Conservation (phyloP, 1,140 invertebrate genomes). For the Venustaconcha ellipsiformis region DNA sequence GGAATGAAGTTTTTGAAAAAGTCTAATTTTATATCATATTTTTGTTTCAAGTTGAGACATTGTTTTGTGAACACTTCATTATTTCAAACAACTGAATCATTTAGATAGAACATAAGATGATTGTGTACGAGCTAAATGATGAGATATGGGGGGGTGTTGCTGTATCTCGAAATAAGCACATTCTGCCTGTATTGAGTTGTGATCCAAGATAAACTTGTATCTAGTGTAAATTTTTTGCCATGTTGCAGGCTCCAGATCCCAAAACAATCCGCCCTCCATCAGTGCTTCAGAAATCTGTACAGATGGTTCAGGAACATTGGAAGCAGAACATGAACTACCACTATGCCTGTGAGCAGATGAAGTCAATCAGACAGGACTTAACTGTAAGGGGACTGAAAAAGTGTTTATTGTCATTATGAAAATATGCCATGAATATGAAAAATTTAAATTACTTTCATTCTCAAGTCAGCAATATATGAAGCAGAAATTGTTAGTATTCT, state of each 20-base stretch:
- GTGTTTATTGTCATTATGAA: no score
- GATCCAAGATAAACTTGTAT: background rate
- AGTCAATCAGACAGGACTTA: constrained; percentile 98
- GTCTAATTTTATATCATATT: no score
- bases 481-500: no score
- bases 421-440: no score
- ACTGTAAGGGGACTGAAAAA: constrained; percentile 78
- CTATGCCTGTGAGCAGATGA: constrained; percentile 98
- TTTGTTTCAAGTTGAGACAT: no score
- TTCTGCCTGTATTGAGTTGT: background rate
- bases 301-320: constrained; percentile 93
- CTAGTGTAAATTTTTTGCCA: constrained; percentile 2
- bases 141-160: background rate
- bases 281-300: constrained; percentile 86
- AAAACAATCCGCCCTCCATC: constrained; percentile 89
- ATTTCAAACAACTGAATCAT: no score
- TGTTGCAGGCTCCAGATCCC: constrained; percentile 86
- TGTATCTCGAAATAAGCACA: background rate
- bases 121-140: background rate
- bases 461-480: no score
- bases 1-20: no score
- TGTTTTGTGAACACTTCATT: no score
- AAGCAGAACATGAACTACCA: constrained; percentile 90
- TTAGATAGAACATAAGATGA: no score
- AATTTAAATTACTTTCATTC: no score